Percentiles rank a stretch among this genome's conserved stretches.
These are phyloP conservation scores for Autographa pulchrina DNA, from an alignment of 2,888 invertebrate genomes.

Conservation along the genomic window DNA sequence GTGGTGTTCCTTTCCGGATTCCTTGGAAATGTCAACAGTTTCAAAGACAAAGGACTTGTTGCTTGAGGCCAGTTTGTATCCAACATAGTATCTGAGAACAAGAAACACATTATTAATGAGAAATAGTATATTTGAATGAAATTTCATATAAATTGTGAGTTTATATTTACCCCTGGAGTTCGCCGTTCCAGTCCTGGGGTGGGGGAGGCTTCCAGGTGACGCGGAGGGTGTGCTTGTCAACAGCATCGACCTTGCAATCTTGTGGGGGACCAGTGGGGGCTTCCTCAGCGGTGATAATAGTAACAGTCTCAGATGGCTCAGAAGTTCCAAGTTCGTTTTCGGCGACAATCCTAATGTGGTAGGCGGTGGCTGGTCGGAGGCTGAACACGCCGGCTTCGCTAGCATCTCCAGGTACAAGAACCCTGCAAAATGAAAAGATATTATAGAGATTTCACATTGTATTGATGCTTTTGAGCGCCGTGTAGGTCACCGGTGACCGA, in stretches of 20 bases:
- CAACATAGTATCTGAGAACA: slow-evolving; percentile 95
- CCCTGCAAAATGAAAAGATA: slow-evolving; percentile 79
- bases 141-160: neutral
- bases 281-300: slow-evolving; percentile 98
- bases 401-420: slow-evolving; percentile 96
- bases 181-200: slow-evolving; percentile 97
- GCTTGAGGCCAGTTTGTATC: slow-evolving; percentile 95
- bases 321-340: slow-evolving; percentile 98
- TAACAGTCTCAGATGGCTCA: slow-evolving; percentile 97
- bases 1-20: slow-evolving; percentile 97
- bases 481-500: no score
- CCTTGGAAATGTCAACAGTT: slow-evolving; percentile 97
- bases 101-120: neutral
- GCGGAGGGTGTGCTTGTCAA: slow-evolving; percentile 95
- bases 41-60: slow-evolving; percentile 97
- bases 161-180: slow-evolving; percentile 90
- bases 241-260: slow-evolving; percentile 95
- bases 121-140: neutral
- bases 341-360: slow-evolving; percentile 97
- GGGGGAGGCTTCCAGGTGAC: slow-evolving; percentile 97
- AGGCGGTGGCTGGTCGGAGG: slow-evolving; percentile 96
- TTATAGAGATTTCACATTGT: neutral
- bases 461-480: no score
- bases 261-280: slow-evolving; percentile 95
- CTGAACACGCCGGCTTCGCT: slow-evolving; percentile 97